A percentile compares a stretch with the other conserved stretches of the same genome.
Conservation (phyloP, 2,888 invertebrate species). For the Epinotia bilunana region DNA sequence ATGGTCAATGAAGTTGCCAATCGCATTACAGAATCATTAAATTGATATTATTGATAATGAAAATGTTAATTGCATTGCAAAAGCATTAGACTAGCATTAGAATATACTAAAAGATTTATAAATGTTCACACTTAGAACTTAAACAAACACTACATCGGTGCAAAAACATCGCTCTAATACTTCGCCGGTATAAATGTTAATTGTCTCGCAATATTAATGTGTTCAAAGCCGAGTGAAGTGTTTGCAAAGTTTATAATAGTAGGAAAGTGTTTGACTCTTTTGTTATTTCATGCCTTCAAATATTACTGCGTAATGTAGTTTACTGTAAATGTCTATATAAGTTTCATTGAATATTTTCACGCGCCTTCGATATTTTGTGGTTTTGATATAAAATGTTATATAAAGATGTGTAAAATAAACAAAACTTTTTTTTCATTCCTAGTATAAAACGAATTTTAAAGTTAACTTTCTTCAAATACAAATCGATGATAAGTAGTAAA, state of each 20-base stretch:
- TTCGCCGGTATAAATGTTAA: background rate
- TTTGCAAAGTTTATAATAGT: background rate
- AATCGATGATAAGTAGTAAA: too few species aligned
- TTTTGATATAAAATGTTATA: background rate
- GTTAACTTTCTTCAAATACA: too few species aligned
- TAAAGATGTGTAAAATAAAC: background rate
- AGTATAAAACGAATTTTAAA: slow-evolving; percentile 1
- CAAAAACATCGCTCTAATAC: background rate
- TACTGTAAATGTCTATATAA: slow-evolving; percentile 18
- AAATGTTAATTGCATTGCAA: background rate
- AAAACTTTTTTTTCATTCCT: background rate
- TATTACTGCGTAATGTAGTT: slow-evolving; percentile 5
- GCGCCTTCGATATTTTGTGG: background rate
- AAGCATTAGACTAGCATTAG: background rate
- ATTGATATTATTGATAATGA: background rate
- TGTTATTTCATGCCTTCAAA: background rate
- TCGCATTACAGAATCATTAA: too few species aligned
- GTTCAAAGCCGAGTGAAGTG: background rate
- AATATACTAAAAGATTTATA: background rate
- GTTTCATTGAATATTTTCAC: background rate
- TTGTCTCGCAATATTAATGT: background rate
- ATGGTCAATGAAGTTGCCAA: too few species aligned
- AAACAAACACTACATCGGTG: background rate
- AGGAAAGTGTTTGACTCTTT: background rate
- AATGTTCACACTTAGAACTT: slow-evolving; percentile 6